Evolutionary conservation across 2,797 vertebrate genomes (phyloP), one percentile per base, ranked within the genome.

Genomic region (Mycteria americana): DNA sequence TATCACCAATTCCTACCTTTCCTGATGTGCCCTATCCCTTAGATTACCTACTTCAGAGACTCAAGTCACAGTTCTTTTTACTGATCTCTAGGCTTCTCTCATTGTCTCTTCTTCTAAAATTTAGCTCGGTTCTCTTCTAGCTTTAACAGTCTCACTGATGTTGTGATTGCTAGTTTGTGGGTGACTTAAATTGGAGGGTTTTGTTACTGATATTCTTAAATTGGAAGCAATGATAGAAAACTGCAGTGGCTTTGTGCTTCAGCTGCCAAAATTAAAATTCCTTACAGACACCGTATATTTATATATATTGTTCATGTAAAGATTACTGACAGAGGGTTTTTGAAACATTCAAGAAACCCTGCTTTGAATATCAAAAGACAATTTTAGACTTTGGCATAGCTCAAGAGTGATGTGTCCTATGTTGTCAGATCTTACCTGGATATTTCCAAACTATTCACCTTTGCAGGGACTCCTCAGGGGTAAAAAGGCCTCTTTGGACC

Each of bases 181-280:
- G 75, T 91, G 82, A 94, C 24, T 94, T 94, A 92, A 92, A 96
- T 84, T 83, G 82, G 75, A 94, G 87, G 91, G 85, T 51, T 95
- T 95, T 93, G 79, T 95, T 93, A 94, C 82, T 76, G 63, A 69
- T 76, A 39, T 79, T 88, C 94, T 90, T 88, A 95, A 96, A 93
- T 57, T 90, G 73, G 94, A 95, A 97, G 92, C 63, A 93, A 77
- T 70, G 51, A 81, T 74, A 87, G 93, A 90, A 97, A 95, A 91
- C 86, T 85, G 35, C 80, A 79, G 48, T 67, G 63, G 28, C 37
- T 93, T 92, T 92, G 46, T 89, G 51, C 67, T 91, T 93, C 78
- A 86, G 56, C 60, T 95, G 51, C 0, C 5, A 93, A 93, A 92
- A 89, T 87, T 93, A 83, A 89, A 80, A 93, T 45, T 94, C 81